These are phyloP conservation scores for Eupeodes corollae DNA, from an alignment of 1,140 invertebrate species.

Conservation along the genomic window DNA sequence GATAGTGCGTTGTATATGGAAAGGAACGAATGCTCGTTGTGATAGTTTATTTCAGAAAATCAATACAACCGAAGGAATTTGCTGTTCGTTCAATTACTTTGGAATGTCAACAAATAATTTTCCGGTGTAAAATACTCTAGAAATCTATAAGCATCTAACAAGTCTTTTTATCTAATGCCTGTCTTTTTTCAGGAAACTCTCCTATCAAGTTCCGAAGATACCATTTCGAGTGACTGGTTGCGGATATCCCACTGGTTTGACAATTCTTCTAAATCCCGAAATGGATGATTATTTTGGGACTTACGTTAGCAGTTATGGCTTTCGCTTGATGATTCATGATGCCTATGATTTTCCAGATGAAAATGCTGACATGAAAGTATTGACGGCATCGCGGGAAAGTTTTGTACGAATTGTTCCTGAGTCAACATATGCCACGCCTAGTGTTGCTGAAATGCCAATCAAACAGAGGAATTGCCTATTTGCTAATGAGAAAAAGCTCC, in stretches of 20 bases:
- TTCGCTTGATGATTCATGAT: constrained; percentile 43
- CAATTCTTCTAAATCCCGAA: constrained; percentile 41
- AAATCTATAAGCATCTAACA: no score
- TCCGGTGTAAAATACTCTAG: constrained; percentile 15
- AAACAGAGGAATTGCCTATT: constrained; percentile 46
- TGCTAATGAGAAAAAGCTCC: constrained; percentile 38
- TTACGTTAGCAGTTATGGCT: constrained; percentile 32
- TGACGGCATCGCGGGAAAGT: constrained; percentile 42
- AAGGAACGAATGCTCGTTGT: constrained; percentile 45
- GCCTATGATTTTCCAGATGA: constrained; percentile 49
- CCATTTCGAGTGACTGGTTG: constrained; percentile 47
- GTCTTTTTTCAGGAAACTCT: constrained; percentile 21
- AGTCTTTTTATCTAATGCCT: neutral
- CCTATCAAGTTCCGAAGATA: constrained; percentile 28
- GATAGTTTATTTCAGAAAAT: constrained; percentile 46
- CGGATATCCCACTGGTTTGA: constrained; percentile 51
- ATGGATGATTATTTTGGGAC: constrained; percentile 40
- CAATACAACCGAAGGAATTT: constrained; percentile 43
- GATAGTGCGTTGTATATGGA: constrained; percentile 51
- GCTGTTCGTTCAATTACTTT: constrained; percentile 56
- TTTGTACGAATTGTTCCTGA: constrained; percentile 48
- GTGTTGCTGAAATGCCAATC: constrained; percentile 39
- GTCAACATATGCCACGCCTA: constrained; percentile 44
- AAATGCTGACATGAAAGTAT: constrained; percentile 43
- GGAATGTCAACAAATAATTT: constrained; percentile 33